Evolutionary conservation across 2,888 invertebrate species (phyloP).

Genomic region (Neuroscelio doddi): DNA sequence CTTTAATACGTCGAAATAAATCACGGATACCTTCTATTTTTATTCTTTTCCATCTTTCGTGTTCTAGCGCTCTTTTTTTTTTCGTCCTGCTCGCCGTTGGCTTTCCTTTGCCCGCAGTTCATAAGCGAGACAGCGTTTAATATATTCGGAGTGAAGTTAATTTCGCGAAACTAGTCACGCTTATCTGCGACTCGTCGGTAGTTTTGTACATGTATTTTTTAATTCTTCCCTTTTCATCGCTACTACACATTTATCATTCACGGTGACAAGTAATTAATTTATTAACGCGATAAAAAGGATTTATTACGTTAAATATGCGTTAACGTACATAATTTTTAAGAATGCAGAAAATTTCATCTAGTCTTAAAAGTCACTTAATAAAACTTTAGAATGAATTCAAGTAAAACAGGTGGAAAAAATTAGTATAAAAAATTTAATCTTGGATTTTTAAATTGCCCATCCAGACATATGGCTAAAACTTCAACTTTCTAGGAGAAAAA

Average conservation of each 20-base stretch:
- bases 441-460: too few species aligned
- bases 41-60: background rate
- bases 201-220: background rate
- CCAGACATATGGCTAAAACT: too few species aligned
- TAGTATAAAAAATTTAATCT: too few species aligned
- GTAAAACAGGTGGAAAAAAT: too few species aligned
- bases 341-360: too few species aligned
- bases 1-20: slow-evolving; percentile 48
- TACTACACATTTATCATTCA: background rate
- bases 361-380: too few species aligned
- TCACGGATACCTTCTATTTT: slow-evolving; percentile 27
- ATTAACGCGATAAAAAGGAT: too few species aligned
- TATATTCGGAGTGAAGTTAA: slow-evolving; percentile 35
- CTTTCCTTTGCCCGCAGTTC: slow-evolving; percentile 22
- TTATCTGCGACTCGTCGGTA: slow-evolving; percentile 16
- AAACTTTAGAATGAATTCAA: too few species aligned
- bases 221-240: background rate
- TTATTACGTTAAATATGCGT: too few species aligned
- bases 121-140: slow-evolving; percentile 20
- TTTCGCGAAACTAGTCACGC: slow-evolving; percentile 33
- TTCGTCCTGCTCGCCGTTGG: slow-evolving; percentile 14
- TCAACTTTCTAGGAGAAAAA: too few species aligned
- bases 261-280: too few species aligned
- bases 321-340: too few species aligned
- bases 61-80: background rate